These are phyloP conservation scores for Ceraclea dissimilis DNA, from an alignment of 2,888 invertebrate genomes.

Conservation along the genomic window DNA sequence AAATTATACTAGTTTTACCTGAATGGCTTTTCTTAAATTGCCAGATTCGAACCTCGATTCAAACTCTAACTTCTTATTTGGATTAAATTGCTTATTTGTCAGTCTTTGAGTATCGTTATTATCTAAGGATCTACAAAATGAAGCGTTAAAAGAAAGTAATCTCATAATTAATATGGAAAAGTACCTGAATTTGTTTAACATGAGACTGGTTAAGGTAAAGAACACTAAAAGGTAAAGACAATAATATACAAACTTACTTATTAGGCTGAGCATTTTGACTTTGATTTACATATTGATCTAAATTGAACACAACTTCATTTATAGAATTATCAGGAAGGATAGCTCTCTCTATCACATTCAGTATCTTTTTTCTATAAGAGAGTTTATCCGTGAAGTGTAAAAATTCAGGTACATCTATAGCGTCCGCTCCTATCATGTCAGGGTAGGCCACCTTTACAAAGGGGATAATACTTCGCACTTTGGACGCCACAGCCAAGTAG, in stretches of 20 bases:
- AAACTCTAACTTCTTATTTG: constrained; percentile 52
- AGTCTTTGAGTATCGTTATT: constrained; percentile 48
- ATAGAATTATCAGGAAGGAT: constrained; percentile 52
- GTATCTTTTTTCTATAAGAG: constrained; percentile 19
- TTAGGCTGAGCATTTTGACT: neutral
- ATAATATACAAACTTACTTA: neutral
- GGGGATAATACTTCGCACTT: constrained; percentile 54
- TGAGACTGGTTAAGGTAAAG: no score
- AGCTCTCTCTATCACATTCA: constrained; percentile 44
- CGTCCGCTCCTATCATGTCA: constrained; percentile 56
- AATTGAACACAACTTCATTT: constrained; percentile 62
- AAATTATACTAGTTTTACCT: constrained; percentile 42
- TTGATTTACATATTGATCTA: constrained; percentile 47
- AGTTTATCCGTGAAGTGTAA: constrained; percentile 47
- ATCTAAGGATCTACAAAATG: constrained; percentile 39
- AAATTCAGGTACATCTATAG: constrained; percentile 50
- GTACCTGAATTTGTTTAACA: no score
- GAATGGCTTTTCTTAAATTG: constrained; percentile 73
- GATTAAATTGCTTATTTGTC: constrained; percentile 35
- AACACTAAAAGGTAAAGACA: no score
- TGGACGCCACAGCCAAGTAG: constrained; percentile 50
- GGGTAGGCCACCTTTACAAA: constrained; percentile 72
- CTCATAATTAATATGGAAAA: no score
- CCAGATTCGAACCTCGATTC: constrained; percentile 84
- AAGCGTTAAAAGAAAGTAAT: no score